A percentile compares a stretch with the other conserved stretches of the same genome.
Evolutionary conservation across 2,797 vertebrate genomes (phyloP).

Genomic region (Astyanax mexicanus): DNA sequence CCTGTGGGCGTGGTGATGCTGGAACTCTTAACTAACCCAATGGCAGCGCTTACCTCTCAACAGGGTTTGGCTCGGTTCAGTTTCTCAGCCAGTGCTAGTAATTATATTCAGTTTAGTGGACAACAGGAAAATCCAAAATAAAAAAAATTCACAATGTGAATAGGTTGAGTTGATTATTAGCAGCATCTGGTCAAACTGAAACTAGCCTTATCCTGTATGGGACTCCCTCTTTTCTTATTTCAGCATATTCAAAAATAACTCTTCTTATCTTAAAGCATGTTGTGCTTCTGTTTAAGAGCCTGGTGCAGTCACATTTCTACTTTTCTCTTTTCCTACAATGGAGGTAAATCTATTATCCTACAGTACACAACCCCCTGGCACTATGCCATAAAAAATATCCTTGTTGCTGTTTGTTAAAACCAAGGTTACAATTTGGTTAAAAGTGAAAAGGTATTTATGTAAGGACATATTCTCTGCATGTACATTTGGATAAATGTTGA

Average conservation of each 20-base stretch:
- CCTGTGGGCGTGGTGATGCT: conserved; percentile 72
- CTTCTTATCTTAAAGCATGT: not conserved
- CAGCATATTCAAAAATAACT: conserved; percentile 1
- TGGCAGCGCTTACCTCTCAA: conserved; percentile 27
- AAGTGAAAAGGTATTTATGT: no score
- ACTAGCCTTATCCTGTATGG: conserved; percentile 30
- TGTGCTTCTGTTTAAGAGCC: not conserved
- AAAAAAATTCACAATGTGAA: not conserved
- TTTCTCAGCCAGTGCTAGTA: conserved; percentile 2
- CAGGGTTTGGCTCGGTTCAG: conserved; percentile 30
- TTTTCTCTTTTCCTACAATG: not conserved
- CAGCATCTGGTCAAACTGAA: conserved; percentile 13
- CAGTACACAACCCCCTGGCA: no score
- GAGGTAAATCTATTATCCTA: no score
- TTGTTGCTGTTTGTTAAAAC: no score
- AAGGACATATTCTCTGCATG: no score
- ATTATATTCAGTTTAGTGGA: not conserved
- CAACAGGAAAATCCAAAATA: not conserved
- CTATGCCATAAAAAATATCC: no score
- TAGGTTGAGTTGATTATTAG: not conserved
- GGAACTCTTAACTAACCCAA: conserved; percentile 71
- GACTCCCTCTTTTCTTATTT: not conserved
- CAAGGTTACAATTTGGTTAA: no score
- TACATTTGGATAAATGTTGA: no score
- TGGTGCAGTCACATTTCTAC: no score